Evolutionary conservation across 2,113 vertebrate genomes (phyloP).

Genomic region (Excalfactoria chinensis): DNA sequence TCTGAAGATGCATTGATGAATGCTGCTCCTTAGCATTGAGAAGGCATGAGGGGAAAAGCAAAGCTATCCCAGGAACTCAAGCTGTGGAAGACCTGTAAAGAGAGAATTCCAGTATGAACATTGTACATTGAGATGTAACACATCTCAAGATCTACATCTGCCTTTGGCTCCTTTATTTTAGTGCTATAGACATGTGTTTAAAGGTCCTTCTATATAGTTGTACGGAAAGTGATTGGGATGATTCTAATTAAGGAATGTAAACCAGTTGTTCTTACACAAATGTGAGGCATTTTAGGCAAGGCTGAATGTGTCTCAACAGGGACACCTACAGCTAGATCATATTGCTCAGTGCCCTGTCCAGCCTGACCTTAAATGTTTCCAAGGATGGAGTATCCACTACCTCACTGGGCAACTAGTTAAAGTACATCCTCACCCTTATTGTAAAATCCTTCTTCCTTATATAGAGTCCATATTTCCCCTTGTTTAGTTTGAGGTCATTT

Average conservation of each 20-base stretch:
- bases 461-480: no score
- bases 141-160: neutral
- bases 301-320: no score
- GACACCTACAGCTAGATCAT: no score
- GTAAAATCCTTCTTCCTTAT: no score
- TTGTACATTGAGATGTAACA: no score
- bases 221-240: neutral
- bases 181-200: neutral
- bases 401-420: no score
- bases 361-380: no score
- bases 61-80: neutral
- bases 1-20: neutral
- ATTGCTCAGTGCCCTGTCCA: no score
- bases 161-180: neutral
- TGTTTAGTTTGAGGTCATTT: no score
- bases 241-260: neutral
- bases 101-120: neutral
- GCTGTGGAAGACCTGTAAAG: neutral
- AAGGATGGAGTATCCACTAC: no score
- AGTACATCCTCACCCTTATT: no score
- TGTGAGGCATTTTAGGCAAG: no score
- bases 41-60: neutral
- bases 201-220: neutral
- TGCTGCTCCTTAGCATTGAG: neutral
- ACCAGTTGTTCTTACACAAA: accelerated